phyloP scores from a whole-genome alignment of 2,888 invertebrate genomes.

The Tromatobia lineatoria region DNA sequence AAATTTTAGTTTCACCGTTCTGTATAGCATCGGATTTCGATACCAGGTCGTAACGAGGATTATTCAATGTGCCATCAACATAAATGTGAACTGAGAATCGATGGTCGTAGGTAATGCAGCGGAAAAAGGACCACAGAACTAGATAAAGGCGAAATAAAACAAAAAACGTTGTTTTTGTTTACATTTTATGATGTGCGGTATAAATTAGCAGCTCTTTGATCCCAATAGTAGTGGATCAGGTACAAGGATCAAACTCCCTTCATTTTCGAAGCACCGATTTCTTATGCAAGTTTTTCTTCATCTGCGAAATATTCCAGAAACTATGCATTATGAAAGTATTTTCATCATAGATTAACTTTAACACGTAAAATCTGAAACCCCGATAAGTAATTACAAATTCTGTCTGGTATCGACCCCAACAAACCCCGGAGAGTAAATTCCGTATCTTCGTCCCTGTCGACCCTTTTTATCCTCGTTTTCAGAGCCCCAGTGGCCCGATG shows the following conservation, averaged over 20 bases:
- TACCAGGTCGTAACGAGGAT: slow-evolving; percentile 14
- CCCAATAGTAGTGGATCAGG: too few relatives aligned
- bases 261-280: neutral
- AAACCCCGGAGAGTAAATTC: slow-evolving; percentile 9
- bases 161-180: neutral
- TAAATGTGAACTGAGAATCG: neutral
- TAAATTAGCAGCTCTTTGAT: neutral
- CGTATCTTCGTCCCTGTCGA: slow-evolving; percentile 35
- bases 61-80: slow-evolving; percentile 27
- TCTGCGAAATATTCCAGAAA: neutral
- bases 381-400: slow-evolving; percentile 61
- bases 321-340: neutral
- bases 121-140: neutral
- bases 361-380: slow-evolving; percentile 26
- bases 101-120: neutral
- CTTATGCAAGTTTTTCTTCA: neutral
- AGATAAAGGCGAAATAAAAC: neutral
- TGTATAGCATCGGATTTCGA: slow-evolving; percentile 31
- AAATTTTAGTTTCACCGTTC: neutral
- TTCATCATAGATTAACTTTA: neutral
- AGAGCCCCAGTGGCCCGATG: slow-evolving; percentile 32
- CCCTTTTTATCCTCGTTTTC: slow-evolving; percentile 54
- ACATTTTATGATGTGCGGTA: neutral
- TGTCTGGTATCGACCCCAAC: slow-evolving; percentile 21
- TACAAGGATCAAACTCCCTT: too few relatives aligned